These are phyloP conservation scores for Crossocerus cetratus DNA, from an alignment of 2,888 invertebrate genomes.

Conservation along the genomic window DNA sequence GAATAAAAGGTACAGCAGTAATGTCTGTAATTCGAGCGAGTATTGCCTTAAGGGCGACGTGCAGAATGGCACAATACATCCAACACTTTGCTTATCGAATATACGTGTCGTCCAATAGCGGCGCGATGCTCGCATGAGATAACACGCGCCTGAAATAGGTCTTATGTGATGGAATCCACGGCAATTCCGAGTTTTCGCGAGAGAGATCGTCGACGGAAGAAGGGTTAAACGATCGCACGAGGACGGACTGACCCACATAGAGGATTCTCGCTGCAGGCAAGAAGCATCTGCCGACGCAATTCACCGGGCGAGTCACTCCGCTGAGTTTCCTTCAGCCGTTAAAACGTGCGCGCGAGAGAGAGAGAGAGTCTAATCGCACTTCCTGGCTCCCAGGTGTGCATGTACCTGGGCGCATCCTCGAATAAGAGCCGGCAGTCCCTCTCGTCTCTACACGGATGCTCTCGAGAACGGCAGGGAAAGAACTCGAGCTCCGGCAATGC, in stretches of 20 bases:
- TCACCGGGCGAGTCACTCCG: not conserved
- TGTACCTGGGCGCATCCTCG: too few relatives aligned
- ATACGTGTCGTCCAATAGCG: too few relatives aligned
- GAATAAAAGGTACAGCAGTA: too few relatives aligned
- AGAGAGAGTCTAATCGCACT: not conserved
- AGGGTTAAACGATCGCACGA: constrained; percentile 2
- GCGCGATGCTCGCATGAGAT: too few relatives aligned
- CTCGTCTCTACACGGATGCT: not conserved
- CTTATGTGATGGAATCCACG: not conserved
- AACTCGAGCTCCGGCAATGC: not conserved
- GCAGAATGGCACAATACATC: too few relatives aligned
- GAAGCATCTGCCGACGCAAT: not conserved
- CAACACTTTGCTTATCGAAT: too few relatives aligned
- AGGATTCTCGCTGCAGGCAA: not conserved
- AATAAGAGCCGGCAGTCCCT: too few relatives aligned
- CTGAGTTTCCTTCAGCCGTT: not conserved
- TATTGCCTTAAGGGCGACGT: too few relatives aligned
- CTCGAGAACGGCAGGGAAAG: not conserved
- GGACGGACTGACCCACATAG: not conserved
- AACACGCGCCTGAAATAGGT: too few relatives aligned
- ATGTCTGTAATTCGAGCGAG: too few relatives aligned
- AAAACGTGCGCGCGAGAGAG: not conserved
- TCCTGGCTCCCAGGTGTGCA: too few relatives aligned
- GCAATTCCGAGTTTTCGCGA: constrained; percentile 9
- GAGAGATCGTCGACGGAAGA: constrained; percentile 9